Evolutionary conservation across 1,140 invertebrate genomes (phyloP), one percentile per base, ranked within the genome.

Genomic region (Drosophila sulfurigaster): DNA sequence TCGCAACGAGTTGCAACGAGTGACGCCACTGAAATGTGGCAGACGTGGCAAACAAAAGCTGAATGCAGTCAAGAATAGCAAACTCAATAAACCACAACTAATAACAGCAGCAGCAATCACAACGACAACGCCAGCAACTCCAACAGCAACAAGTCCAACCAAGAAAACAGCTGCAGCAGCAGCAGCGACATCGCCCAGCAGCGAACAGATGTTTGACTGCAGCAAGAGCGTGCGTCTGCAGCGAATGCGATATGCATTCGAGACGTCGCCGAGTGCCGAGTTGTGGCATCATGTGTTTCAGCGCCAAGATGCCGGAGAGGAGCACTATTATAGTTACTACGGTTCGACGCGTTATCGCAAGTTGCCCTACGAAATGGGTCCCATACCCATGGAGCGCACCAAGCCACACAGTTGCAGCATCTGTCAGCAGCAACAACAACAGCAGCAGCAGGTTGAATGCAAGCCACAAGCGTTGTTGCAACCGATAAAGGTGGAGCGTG

Each of bases 261-360:
- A 97, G 92, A 94, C 93, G 13, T 92, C 96, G 66, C 96, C 96
- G 3, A 93, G 91, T 54, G 94, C 94, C 45, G 96, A 97, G 81
- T 94, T 96, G 0, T 97, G 96, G 96, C 96, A 96, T 92, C 94
- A 95, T 78, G 96, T 96, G 0, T 97, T 96, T 86, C 94, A 94
- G 68, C 93, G 96, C 1, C 96, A 97, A 81, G 96, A 97, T 86
- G 93, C 94, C 13, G 95, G 95, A 6, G 94, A 95, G 64, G 94
- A 96, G 77, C 94, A 81, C 35, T 90, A 82, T 45, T 92, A 83
- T 59, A 89, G 88, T 38, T 92, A 92, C 58, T 92, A 79, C 28
- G 91, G 91, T 15, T 78, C 74, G 5, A 92, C 90, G 32, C 94
- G 78, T 94, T 95, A 72, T 95, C 96, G 91, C 7, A 94, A 96